phyloP scores from a whole-genome alignment of 2,113 vertebrate species.

The Scolopax mira region DNA sequence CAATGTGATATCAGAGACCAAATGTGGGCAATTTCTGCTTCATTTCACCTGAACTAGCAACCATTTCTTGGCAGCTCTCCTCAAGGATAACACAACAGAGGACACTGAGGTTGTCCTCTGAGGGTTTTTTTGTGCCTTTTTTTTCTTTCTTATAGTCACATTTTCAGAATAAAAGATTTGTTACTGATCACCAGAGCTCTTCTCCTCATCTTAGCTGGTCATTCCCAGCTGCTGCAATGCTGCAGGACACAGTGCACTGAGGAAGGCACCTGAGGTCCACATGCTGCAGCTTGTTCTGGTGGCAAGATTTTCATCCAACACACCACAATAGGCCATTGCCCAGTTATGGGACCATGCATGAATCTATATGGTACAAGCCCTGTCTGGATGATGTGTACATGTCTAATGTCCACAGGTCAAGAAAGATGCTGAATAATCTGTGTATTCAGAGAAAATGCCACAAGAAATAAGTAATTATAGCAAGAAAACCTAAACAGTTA shows the following conservation, averaged over 20 bases:
- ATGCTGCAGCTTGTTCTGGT: not conserved
- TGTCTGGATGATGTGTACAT: not conserved
- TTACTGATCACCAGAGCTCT: not conserved
- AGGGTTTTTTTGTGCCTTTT: not conserved
- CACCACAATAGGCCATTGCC: not conserved
- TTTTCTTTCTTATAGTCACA: not conserved
- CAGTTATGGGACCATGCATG: not conserved
- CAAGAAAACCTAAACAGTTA: not conserved
- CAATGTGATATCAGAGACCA: not conserved
- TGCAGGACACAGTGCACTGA: not conserved
- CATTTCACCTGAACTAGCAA: not conserved
- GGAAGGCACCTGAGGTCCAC: not conserved
- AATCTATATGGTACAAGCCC: not conserved
- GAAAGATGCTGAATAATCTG: not conserved
- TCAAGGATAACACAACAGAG: not conserved
- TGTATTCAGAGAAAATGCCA: not conserved
- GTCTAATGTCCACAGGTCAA: not conserved
- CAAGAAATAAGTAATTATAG: not conserved
- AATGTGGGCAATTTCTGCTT: not conserved
- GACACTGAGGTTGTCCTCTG: not conserved
- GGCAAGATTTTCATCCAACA: not conserved
- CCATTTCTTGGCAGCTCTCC: not conserved
- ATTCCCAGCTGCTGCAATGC: not conserved
- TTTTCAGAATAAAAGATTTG: not conserved
- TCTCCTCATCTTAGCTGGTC: not conserved